Conservation (phyloP, 1,140 invertebrate species). For the Neodiprion virginianus region DNA sequence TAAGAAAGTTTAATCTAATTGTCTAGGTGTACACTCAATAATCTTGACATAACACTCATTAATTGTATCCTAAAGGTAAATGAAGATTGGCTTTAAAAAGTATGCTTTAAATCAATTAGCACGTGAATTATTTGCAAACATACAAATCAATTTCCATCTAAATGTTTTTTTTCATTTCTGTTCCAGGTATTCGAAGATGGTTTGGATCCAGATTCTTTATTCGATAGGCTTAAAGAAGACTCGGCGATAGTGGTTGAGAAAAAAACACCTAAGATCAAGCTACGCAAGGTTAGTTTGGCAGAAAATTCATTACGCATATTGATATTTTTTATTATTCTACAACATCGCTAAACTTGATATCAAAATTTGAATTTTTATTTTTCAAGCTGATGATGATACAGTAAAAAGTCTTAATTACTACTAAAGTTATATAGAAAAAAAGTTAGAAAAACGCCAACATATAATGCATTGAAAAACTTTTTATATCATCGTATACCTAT, state of each 20-base stretch:
- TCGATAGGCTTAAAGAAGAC: constrained; percentile 73
- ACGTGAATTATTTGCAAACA: too few relatives aligned
- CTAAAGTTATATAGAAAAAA: too few relatives aligned
- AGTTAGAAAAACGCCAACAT: too few relatives aligned
- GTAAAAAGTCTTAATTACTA: too few relatives aligned
- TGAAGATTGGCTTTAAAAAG: too few relatives aligned
- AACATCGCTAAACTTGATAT: neutral
- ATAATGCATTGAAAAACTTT: too few relatives aligned
- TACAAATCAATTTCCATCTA: neutral
- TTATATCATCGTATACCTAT: too few relatives aligned
- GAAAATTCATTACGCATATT: neutral
- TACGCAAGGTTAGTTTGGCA: constrained; percentile 51
- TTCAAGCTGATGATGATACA: neutral
- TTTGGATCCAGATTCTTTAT: constrained; percentile 70
- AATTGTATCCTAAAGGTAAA: too few relatives aligned
- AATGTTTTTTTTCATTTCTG: neutral
- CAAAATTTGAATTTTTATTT: neutral
- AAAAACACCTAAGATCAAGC: constrained; percentile 62
- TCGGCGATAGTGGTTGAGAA: constrained; percentile 51
- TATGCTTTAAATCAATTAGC: too few relatives aligned
- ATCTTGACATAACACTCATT: too few relatives aligned
- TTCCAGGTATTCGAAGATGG: constrained; percentile 60
- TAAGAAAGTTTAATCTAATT: too few relatives aligned
- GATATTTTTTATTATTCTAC: neutral
- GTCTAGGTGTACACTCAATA: too few relatives aligned